Percentiles rank a stretch among this genome's conserved stretches.
phyloP scores from a whole-genome alignment of 2,113 vertebrate genomes.

The Mastomys coucha region DNA sequence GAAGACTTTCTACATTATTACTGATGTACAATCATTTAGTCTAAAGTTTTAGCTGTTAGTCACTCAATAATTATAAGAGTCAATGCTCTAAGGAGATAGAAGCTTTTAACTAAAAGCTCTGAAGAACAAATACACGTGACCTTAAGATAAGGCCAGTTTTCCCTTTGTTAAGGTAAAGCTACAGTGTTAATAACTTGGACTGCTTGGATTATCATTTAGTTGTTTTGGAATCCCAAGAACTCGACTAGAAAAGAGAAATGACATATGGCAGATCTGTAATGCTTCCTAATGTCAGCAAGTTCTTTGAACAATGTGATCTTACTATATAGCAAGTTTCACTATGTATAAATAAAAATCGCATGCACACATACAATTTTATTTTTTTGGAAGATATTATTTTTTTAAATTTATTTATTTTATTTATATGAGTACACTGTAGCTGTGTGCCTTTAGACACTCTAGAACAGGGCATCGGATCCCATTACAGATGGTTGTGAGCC shows the following conservation, averaged over 20 bases:
- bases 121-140: conserved; percentile 31
- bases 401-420: too few species aligned
- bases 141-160: not conserved
- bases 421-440: too few species aligned
- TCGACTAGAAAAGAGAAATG: not conserved
- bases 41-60: not conserved
- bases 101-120: conserved; percentile 52
- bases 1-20: not conserved
- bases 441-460: too few species aligned
- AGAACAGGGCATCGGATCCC: too few species aligned
- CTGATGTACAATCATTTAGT: not conserved
- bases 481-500: too few species aligned
- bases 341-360: conserved; percentile 57
- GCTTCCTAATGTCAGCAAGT: not conserved
- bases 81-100: conserved; percentile 36
- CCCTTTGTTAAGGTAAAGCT: not conserved
- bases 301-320: conserved; percentile 48
- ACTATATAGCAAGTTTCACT: conserved; percentile 37
- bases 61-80: conserved; percentile 31
- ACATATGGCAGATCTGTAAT: conserved; percentile 26
- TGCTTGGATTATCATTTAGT: not conserved
- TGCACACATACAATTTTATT: too few species aligned
- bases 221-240: conserved; percentile 16
- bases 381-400: too few species aligned
- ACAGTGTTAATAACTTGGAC: not conserved